Evolutionary conservation across 2,797 vertebrate genomes (phyloP).

Genomic region (Enteromius viviparus): DNA sequence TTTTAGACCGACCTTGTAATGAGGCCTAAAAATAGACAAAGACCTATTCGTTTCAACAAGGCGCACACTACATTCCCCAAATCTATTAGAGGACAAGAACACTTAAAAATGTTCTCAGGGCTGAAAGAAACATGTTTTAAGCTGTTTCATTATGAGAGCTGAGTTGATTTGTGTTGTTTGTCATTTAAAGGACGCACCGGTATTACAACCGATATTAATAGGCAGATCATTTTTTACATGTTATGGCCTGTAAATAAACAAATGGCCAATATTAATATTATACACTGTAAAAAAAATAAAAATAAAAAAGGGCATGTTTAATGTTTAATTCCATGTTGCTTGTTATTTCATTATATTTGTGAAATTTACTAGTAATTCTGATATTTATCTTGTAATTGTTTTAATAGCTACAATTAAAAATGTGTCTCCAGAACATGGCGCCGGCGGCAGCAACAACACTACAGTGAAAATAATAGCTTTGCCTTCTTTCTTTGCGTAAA

Average conservation of each 20-base stretch:
- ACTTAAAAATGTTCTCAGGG: neutral
- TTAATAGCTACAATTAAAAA: neutral
- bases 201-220: neutral
- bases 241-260: neutral
- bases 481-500: too few relatives aligned
- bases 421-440: too few relatives aligned
- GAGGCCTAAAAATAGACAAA: slow-evolving; percentile 7
- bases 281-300: neutral
- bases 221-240: neutral
- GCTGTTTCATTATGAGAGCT: neutral
- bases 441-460: too few relatives aligned
- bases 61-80: neutral
- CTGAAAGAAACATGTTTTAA: neutral
- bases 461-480: too few relatives aligned
- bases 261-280: neutral
- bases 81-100: neutral
- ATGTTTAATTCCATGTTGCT: neutral
- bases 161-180: neutral
- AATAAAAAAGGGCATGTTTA: neutral
- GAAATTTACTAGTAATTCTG: neutral
- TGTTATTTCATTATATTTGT: neutral
- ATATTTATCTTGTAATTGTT: neutral
- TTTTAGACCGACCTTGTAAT: neutral
- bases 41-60: neutral
- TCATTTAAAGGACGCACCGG: neutral